Percentiles rank a stretch among this genome's conserved stretches.
These are phyloP conservation scores for Myotis vivesi DNA, from an alignment of 2,797 vertebrate species.

Conservation along the genomic window DNA sequence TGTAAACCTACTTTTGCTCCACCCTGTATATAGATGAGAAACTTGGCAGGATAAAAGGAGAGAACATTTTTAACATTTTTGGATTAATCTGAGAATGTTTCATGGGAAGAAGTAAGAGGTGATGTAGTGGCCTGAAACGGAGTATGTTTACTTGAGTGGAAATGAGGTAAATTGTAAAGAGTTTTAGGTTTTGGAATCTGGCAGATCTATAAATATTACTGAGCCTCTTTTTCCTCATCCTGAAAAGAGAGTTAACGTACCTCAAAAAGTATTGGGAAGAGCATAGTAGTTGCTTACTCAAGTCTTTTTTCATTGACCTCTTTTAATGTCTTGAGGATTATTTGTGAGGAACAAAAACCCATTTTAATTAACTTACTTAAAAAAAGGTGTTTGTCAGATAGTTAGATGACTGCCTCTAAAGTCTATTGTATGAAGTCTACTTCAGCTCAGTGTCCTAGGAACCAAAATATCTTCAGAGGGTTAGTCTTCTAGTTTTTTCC, in stretches of 20 bases:
- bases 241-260: not conserved
- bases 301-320: slow-evolving; percentile 45
- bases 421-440: not conserved
- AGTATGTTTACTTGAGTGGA: not conserved
- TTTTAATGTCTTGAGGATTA: slow-evolving; percentile 16
- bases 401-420: not conserved
- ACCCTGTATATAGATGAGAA: not conserved
- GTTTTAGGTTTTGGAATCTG: not conserved
- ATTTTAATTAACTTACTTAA: slow-evolving; percentile 42
- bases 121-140: not conserved
- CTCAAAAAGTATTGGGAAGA: not conserved
- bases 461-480: not conserved
- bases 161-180: not conserved
- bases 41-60: not conserved
- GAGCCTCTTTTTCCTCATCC: not conserved
- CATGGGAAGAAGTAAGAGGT: not conserved
- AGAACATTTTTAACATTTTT: slow-evolving; percentile 20
- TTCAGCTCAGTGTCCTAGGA: not conserved
- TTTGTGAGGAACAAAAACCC: slow-evolving; percentile 42
- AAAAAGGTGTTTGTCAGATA: not conserved
- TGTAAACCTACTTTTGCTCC: not conserved
- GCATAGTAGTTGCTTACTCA: slow-evolving; percentile 16
- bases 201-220: not conserved
- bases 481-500: not conserved
- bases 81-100: not conserved